Evolutionary conservation across 1,140 invertebrate species (phyloP).

Genomic region (Drosophila aff.): DNA sequence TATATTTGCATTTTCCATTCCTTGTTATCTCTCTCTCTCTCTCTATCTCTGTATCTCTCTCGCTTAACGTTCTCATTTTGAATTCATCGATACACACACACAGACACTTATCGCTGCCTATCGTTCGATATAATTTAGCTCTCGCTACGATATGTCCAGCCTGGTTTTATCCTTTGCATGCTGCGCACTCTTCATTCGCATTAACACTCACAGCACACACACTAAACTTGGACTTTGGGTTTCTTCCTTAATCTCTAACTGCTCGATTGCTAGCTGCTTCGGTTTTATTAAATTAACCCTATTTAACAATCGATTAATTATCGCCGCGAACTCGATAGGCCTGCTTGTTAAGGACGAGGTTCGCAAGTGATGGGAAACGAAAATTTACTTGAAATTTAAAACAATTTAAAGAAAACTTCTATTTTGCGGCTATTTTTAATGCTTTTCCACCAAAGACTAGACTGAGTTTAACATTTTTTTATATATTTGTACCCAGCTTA

Average conservation of each 20-base stretch:
- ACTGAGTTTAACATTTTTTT: neutral
- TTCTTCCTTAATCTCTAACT: slow-evolving; percentile 42
- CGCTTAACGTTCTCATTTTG: slow-evolving; percentile 7
- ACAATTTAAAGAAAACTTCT: neutral
- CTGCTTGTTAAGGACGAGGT: neutral
- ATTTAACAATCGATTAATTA: slow-evolving; percentile 35
- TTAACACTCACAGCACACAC: slow-evolving; percentile 18
- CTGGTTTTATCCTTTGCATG: slow-evolving; percentile 34
- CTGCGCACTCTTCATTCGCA: slow-evolving; percentile 20
- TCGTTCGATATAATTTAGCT: slow-evolving; percentile 11
- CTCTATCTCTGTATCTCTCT: neutral
- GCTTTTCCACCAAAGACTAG: neutral
- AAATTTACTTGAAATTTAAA: neutral
- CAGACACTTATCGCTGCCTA: slow-evolving; percentile 12
- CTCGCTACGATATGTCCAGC: neutral
- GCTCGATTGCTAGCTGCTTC: slow-evolving; percentile 64
- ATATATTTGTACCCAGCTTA: neutral
- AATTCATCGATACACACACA: slow-evolving; percentile 18
- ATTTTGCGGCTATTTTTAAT: no score
- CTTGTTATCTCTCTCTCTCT: neutral
- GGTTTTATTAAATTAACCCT: slow-evolving; percentile 22
- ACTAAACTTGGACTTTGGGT: slow-evolving; percentile 30
- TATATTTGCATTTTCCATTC: slow-evolving; percentile 22
- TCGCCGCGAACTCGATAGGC: slow-evolving; percentile 15
- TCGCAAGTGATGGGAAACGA: slow-evolving; percentile 6